Percentiles rank a stretch among this genome's conserved stretches.
Evolutionary conservation across 2,888 invertebrate species (phyloP).

Genomic region (Neuroscelio doddi): DNA sequence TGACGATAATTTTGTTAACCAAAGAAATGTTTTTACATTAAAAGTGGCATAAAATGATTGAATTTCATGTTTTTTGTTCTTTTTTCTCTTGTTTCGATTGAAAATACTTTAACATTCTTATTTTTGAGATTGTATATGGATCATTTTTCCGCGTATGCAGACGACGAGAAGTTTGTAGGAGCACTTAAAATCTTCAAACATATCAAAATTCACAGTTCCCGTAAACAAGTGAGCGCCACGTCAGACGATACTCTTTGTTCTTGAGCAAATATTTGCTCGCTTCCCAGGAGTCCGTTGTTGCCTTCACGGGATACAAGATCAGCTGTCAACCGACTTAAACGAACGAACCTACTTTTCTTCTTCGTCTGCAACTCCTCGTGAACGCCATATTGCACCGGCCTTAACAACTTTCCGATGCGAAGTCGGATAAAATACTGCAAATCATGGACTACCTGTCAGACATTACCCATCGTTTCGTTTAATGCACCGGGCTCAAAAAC

Average conservation of each 20-base stretch:
- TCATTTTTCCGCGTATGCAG: slow-evolving; percentile 17
- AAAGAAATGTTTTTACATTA: too few relatives aligned
- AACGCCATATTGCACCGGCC: slow-evolving; percentile 52
- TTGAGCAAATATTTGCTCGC: slow-evolving; percentile 62
- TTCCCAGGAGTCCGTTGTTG: slow-evolving; percentile 15
- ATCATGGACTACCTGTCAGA: slow-evolving; percentile 70
- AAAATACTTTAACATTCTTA: too few relatives aligned
- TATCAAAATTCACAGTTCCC: slow-evolving; percentile 60
- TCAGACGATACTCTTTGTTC: slow-evolving; percentile 61
- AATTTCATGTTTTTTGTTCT: too few relatives aligned
- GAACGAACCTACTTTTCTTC: slow-evolving; percentile 1
- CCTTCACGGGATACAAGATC: slow-evolving; percentile 25
- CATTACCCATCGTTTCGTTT: slow-evolving; percentile 37
- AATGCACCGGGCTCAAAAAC: slow-evolving; percentile 43
- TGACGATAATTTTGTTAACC: too few relatives aligned
- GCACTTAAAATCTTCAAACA: slow-evolving; percentile 62
- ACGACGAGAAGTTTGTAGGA: slow-evolving; percentile 16
- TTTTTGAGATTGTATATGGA: slow-evolving; percentile 14
- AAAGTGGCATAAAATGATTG: too few relatives aligned
- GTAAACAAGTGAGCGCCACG: slow-evolving; percentile 54
- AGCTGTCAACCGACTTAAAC: slow-evolving; percentile 33
- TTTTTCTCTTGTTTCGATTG: too few relatives aligned
- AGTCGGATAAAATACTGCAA: slow-evolving; percentile 69
- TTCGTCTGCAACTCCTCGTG: slow-evolving; percentile 5
- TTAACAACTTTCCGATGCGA: slow-evolving; percentile 53